These are phyloP conservation scores for Cyphomyrus discorhynchus DNA, from an alignment of 2,113 vertebrate genomes.

Conservation along the genomic window DNA sequence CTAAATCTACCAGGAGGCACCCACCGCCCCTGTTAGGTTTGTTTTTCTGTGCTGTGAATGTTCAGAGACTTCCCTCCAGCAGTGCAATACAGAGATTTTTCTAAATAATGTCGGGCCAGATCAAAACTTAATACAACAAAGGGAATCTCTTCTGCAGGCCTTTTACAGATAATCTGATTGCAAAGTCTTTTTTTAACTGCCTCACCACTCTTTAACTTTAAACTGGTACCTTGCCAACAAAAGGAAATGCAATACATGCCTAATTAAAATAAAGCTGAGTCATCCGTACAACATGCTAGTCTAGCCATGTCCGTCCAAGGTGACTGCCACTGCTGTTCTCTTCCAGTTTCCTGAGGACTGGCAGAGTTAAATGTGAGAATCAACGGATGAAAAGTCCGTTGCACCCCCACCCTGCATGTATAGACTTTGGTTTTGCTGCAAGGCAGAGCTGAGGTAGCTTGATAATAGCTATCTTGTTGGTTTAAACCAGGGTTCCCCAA, in stretches of 20 bases:
- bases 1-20: not conserved
- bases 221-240: not conserved
- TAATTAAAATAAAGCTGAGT: conserved; percentile 25
- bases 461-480: not conserved
- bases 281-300: not conserved
- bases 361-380: not conserved
- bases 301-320: conserved; percentile 14
- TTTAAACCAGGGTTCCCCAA: not conserved
- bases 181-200: not conserved
- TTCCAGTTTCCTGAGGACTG: not conserved
- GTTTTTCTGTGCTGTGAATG: not conserved
- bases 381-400: not conserved
- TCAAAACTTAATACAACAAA: not conserved
- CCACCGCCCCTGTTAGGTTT: not conserved
- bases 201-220: not conserved
- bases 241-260: conserved; percentile 17
- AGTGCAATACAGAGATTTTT: not conserved
- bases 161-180: not conserved
- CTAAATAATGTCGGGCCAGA: not conserved
- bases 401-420: not conserved
- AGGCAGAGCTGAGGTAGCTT: not conserved
- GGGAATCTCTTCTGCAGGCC: not conserved
- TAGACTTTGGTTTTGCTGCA: not conserved
- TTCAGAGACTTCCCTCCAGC: not conserved
- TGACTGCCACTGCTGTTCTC: not conserved